phyloP scores from a whole-genome alignment of 2,113 vertebrate species.

The Atlantisia rogersi region DNA sequence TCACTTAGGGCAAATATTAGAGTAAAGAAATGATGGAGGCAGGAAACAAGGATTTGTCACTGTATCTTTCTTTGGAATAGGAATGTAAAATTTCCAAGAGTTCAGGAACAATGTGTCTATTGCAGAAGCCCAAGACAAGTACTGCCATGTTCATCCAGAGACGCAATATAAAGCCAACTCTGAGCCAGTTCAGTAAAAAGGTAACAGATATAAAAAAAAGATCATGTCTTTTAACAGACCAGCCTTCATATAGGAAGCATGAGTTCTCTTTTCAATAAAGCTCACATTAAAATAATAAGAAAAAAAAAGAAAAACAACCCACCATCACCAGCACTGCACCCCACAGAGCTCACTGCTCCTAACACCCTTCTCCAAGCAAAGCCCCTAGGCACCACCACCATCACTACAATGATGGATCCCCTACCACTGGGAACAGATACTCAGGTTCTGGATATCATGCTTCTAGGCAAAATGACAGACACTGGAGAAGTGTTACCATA shows the following conservation, averaged over 20 bases:
- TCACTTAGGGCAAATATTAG: neutral
- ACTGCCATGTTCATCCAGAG: neutral
- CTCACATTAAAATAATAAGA: neutral
- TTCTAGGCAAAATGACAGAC: neutral
- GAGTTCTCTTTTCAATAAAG: neutral
- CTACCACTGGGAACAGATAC: fast-evolving
- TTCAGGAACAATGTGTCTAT: neutral
- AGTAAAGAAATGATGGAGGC: neutral
- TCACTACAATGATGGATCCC: neutral
- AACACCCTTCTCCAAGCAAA: neutral
- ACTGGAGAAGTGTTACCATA: fast-evolving
- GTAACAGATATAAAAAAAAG: neutral
- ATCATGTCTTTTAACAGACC: neutral
- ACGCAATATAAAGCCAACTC: neutral
- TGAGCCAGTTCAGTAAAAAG: neutral
- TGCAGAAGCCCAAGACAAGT: neutral
- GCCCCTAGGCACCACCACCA: neutral
- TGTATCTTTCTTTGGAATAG: neutral
- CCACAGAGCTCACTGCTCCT: neutral
- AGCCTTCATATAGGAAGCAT: neutral
- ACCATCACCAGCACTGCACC: neutral
- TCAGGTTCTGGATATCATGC: neutral
- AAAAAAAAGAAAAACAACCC: neutral
- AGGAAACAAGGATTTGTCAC: neutral
- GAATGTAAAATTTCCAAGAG: neutral